phyloP scores from a whole-genome alignment of 2,888 invertebrate genomes.

The Mesorhabditis sp. region DNA sequence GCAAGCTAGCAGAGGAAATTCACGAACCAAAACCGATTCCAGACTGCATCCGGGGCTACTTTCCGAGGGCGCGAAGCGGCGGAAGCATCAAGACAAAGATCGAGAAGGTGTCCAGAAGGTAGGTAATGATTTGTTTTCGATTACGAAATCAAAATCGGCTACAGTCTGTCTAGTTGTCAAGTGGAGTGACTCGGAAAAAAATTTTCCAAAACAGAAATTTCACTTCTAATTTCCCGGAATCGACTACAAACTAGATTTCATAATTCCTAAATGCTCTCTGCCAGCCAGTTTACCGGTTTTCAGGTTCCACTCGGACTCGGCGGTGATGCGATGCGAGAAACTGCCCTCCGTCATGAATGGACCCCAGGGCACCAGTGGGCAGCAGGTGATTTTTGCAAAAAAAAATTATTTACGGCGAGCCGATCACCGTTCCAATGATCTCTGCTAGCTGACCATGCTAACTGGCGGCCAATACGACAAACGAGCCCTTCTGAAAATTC shows the following conservation, averaged over 20 bases:
- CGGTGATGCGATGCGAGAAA: not conserved
- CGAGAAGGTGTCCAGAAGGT: not conserved
- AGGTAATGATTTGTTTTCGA: not conserved
- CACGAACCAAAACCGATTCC: not conserved
- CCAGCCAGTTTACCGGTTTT: not conserved
- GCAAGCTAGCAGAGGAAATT: not conserved
- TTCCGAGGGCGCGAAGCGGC: constrained; percentile 3
- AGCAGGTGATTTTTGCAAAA: not conserved
- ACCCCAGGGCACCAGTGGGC: not conserved
- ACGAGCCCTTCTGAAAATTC: no score
- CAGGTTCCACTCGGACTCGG: not conserved
- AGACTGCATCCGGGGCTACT: not conserved
- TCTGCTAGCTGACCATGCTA: no score
- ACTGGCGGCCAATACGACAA: no score
- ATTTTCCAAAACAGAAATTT: no score
- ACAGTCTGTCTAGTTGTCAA: no score
- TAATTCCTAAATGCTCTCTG: no score
- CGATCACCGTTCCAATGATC: not conserved
- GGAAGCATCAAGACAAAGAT: not conserved
- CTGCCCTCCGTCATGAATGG: not conserved
- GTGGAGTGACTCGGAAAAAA: no score
- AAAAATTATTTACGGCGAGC: not conserved
- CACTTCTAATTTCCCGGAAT: no score
- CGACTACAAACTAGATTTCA: no score
- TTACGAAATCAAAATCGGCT: no score